phyloP scores from a whole-genome alignment of 2,113 vertebrate species.

The Tapirus terrestris region DNA sequence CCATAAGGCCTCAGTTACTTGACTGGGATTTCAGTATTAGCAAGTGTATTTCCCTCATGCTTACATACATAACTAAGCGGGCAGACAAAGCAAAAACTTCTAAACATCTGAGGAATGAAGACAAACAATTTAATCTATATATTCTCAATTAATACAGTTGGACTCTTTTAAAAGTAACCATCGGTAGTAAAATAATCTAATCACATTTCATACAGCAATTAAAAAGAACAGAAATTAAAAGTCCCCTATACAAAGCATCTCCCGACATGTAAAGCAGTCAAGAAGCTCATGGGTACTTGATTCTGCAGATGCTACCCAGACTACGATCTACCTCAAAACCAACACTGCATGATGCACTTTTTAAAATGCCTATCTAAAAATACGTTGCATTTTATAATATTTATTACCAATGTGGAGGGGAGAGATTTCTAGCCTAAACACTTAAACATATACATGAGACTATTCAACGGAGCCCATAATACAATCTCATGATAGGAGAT shows the following conservation, averaged over 20 bases:
- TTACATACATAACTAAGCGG: constrained; percentile 80
- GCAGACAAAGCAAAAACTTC: constrained; percentile 82
- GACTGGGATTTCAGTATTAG: neutral
- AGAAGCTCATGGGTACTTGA: neutral
- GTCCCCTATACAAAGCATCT: constrained; percentile 72
- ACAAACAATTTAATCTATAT: constrained; percentile 85
- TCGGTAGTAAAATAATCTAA: constrained; percentile 86
- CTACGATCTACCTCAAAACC: constrained; percentile 60
- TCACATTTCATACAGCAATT: constrained; percentile 86
- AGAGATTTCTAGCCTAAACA: constrained; percentile 4
- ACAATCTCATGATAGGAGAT: neutral
- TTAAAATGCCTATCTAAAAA: constrained; percentile 57
- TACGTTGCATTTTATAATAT: constrained; percentile 29
- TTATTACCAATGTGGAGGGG: neutral
- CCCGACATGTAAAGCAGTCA: constrained; percentile 63
- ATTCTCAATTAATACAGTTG: constrained; percentile 83
- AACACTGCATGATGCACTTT: constrained; percentile 13
- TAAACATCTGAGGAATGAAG: constrained; percentile 83
- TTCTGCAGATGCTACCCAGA: constrained; percentile 59
- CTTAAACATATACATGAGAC: constrained; percentile 44
- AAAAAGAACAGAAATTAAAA: constrained; percentile 82
- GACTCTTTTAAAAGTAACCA: constrained; percentile 83
- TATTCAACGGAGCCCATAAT: neutral
- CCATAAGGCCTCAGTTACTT: constrained; percentile 29
- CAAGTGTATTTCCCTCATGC: constrained; percentile 62